Evolutionary conservation across 2,797 vertebrate genomes (phyloP).

Genomic region (Acanthurus tractus): DNA sequence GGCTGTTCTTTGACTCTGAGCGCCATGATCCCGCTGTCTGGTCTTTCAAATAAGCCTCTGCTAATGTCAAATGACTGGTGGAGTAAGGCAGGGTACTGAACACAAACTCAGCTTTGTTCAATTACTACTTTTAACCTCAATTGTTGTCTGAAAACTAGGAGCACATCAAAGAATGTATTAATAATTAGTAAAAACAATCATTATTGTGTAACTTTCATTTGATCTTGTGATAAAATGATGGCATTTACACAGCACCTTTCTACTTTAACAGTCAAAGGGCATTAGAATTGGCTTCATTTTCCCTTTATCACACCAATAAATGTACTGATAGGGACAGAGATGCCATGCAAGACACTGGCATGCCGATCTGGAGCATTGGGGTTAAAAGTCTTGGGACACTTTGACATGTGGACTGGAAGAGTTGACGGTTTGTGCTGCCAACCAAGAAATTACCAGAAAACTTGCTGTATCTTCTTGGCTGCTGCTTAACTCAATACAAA

Average conservation of each 20-base stretch:
- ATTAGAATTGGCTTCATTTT: too few species aligned
- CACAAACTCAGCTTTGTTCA: not conserved
- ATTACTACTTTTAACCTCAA: not conserved
- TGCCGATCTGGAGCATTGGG: not conserved
- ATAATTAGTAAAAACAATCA: too few species aligned
- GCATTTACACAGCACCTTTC: too few species aligned
- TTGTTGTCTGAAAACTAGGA: not conserved
- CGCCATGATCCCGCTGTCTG: not conserved
- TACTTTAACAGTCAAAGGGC: not conserved
- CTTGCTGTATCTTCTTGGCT: not conserved
- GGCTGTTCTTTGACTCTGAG: slow-evolving; percentile 1
- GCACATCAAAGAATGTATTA: too few species aligned
- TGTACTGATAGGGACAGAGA: not conserved
- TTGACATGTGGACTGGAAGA: not conserved
- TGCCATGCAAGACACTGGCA: not conserved
- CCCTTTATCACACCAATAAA: not conserved
- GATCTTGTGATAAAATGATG: too few species aligned
- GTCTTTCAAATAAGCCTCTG: not conserved
- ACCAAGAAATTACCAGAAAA: not conserved
- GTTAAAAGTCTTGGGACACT: not conserved
- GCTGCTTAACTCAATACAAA: too few species aligned
- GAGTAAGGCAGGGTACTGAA: not conserved
- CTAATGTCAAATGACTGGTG: not conserved
- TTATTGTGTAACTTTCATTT: too few species aligned
- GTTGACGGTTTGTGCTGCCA: not conserved